These are phyloP conservation scores for fruit fly (Drosophila melanogaster) DNA, from an alignment of 1,140 invertebrate genomes.

Conservation along the genomic window DNA sequence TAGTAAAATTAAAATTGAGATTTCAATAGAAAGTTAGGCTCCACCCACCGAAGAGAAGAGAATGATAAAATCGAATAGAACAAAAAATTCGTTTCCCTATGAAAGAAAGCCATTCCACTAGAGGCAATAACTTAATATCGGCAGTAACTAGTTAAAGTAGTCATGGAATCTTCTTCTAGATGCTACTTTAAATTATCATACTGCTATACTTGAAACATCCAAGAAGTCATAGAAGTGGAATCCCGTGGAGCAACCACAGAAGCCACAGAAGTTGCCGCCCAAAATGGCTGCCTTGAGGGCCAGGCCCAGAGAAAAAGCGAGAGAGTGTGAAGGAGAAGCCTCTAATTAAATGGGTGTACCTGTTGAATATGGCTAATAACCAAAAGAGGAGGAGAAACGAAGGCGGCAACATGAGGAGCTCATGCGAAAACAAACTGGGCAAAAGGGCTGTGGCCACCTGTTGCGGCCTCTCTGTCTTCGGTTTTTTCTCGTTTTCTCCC, in stretches of 20 bases:
- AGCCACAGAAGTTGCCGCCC: slow-evolving; percentile 7
- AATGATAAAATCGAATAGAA: background rate
- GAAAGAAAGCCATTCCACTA: background rate
- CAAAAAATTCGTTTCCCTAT: background rate
- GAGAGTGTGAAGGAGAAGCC: slow-evolving; percentile 46
- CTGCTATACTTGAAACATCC: background rate
- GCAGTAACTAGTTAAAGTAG: too few relatives aligned
- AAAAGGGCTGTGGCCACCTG: slow-evolving; percentile 62
- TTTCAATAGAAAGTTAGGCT: slow-evolving; percentile 58
- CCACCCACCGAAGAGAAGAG: slow-evolving; percentile 25
- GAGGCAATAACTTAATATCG: background rate
- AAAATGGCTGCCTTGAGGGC: slow-evolving; percentile 37
- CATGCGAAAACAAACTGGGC: slow-evolving; percentile 17
- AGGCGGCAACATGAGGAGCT: slow-evolving; percentile 29
- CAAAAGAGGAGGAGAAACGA: slow-evolving; percentile 29
- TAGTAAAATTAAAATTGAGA: slow-evolving; percentile 52
- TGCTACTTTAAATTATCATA: too few relatives aligned
- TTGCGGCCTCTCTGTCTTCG: slow-evolving; percentile 26
- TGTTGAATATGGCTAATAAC: slow-evolving; percentile 67
- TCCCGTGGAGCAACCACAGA: background rate
- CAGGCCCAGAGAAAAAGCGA: background rate
- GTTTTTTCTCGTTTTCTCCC: slow-evolving; percentile 2
- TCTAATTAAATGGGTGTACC: slow-evolving; percentile 76
- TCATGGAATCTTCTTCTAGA: too few relatives aligned
- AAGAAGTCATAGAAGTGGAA: background rate